phyloP scores from a whole-genome alignment of 2,113 vertebrate genomes.

The Atractosteus spatula region DNA sequence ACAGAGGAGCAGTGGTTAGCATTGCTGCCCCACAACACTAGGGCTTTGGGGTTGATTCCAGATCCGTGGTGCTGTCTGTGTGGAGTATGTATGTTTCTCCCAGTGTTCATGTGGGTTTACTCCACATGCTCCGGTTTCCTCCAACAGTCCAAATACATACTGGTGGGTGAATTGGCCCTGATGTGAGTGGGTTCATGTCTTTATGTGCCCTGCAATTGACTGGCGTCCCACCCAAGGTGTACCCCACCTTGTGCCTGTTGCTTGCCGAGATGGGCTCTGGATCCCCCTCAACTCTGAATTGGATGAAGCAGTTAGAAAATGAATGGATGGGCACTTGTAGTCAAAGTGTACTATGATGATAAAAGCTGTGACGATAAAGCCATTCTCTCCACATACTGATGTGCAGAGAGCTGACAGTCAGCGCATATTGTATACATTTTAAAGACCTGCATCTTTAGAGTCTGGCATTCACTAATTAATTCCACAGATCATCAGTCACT shows the following conservation, averaged over 20 bases:
- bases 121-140: background rate
- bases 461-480: conserved; percentile 40
- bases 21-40: too few species aligned
- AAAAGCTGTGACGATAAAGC: background rate
- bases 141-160: too few species aligned
- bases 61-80: too few species aligned
- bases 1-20: background rate
- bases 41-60: too few species aligned
- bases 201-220: background rate
- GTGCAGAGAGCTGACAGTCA: conserved; percentile 29
- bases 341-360: background rate
- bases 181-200: background rate
- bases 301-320: too few species aligned
- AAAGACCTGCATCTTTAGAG: conserved; percentile 26
- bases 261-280: background rate
- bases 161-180: background rate
- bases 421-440: conserved; percentile 43
- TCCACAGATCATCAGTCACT: conserved; percentile 25
- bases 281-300: too few species aligned
- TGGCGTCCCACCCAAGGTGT: too few species aligned
- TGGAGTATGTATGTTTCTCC: background rate
- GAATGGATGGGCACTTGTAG: too few species aligned
- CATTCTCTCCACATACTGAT: conserved; percentile 29
- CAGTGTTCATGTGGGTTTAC: background rate
- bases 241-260: background rate